These are phyloP conservation scores for Pogonognathellus flavescens DNA, from an alignment of 1,140 invertebrate genomes.

Conservation along the genomic window DNA sequence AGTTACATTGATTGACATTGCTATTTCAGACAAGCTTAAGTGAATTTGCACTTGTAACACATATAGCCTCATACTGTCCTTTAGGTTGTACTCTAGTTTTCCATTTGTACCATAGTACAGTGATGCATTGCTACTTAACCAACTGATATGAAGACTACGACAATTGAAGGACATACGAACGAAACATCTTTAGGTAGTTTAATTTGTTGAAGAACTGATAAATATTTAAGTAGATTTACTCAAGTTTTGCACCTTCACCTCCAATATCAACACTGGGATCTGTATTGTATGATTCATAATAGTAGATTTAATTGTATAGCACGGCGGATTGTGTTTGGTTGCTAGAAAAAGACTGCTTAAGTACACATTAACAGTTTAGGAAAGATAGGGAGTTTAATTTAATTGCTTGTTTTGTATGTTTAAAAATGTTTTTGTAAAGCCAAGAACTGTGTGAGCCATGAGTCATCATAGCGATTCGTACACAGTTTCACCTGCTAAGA, in stretches of 20 bases:
- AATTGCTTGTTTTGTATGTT: constrained; percentile 6
- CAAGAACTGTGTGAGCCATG: background rate
- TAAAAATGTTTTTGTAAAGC: no score
- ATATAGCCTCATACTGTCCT: no score
- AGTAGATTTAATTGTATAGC: background rate
- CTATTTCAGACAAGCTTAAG: no score
- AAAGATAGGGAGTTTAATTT: constrained; percentile 17
- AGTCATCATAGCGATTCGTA: background rate
- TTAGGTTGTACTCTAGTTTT: no score
- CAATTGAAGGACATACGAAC: no score
- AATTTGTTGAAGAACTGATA: background rate
- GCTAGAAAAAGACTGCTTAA: background rate
- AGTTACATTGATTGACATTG: no score
- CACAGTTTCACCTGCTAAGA: constrained; percentile 10
- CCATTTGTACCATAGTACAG: no score
- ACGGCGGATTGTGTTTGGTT: background rate
- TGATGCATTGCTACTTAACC: no score
- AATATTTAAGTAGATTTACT: constrained; percentile 17
- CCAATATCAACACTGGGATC: background rate
- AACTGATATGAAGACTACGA: no score
- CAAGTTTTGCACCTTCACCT: background rate
- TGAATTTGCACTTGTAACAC: no score
- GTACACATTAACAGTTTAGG: background rate
- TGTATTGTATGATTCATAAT: background rate
- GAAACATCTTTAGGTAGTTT: no score